These are phyloP conservation scores for Chelon labrosus DNA, from an alignment of 2,797 vertebrate species.

Conservation along the genomic window DNA sequence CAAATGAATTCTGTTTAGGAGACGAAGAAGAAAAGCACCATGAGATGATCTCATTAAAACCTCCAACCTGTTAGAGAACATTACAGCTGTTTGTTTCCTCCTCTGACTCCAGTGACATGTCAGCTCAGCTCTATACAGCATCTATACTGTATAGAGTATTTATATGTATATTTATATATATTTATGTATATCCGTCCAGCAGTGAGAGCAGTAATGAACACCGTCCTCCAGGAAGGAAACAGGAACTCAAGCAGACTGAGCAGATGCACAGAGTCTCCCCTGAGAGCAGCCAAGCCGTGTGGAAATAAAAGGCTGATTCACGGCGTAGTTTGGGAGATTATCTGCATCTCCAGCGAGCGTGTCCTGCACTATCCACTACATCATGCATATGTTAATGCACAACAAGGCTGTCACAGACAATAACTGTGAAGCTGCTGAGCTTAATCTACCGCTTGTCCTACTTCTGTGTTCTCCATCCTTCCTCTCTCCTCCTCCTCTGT, in stretches of 20 bases:
- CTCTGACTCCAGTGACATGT: too few species aligned
- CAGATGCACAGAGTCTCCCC: slow-evolving; percentile 10
- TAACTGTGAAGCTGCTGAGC: slow-evolving; percentile 41
- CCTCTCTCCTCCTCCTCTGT: slow-evolving; percentile 11
- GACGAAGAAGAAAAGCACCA: too few species aligned
- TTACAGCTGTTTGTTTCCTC: too few species aligned
- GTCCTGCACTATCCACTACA: slow-evolving; percentile 45
- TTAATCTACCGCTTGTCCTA: slow-evolving; percentile 51
- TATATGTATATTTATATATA: too few species aligned
- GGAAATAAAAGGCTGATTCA: slow-evolving; percentile 32
- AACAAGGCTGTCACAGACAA: slow-evolving; percentile 42
- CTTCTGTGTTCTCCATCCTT: slow-evolving; percentile 18
- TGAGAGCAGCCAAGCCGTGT: slow-evolving; percentile 14
- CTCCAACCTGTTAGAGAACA: too few species aligned
- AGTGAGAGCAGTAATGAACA: background rate
- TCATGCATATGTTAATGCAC: slow-evolving; percentile 60
- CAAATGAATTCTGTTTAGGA: too few species aligned
- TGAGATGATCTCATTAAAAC: too few species aligned
- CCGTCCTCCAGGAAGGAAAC: slow-evolving; percentile 6
- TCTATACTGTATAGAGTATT: too few species aligned
- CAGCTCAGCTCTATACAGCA: too few species aligned
- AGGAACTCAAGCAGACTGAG: background rate
- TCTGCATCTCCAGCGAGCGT: slow-evolving; percentile 20
- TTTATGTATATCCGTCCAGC: too few species aligned
- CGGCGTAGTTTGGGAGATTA: slow-evolving; percentile 38